phyloP scores from a whole-genome alignment of 2,888 invertebrate species.

The Eristalis tenax region DNA sequence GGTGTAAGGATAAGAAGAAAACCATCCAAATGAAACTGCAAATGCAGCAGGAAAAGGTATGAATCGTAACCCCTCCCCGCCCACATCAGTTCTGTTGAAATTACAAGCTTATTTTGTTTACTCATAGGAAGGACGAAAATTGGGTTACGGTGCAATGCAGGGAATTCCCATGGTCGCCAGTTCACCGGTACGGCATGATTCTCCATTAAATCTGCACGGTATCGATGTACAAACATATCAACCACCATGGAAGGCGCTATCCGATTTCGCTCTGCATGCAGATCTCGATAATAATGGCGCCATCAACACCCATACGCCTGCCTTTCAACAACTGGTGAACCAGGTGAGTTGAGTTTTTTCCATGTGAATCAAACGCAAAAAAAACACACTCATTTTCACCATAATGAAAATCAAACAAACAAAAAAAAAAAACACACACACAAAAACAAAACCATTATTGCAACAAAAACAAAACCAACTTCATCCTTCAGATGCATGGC shows the following conservation, averaged over 20 bases:
- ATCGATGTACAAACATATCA: conserved; percentile 95
- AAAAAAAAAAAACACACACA: not conserved
- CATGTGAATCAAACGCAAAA: conserved; percentile 57
- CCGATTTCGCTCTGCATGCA: conserved; percentile 96
- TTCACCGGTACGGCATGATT: conserved; percentile 94
- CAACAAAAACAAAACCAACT: not conserved
- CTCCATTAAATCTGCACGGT: conserved; percentile 91
- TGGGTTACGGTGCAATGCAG: conserved; percentile 97
- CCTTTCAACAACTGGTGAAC: conserved; percentile 97
- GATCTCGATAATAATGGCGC: conserved; percentile 89
- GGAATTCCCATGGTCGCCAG: conserved; percentile 99
- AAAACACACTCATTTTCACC: conserved; percentile 51
- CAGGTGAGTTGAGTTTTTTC: conserved; percentile 85
- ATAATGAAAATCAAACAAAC: not conserved
- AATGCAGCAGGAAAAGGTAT: conserved; percentile 98
- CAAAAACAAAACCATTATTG: not conserved
- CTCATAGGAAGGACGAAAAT: conserved; percentile 94
- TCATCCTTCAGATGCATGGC: conserved; percentile 91
- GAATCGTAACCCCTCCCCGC: conserved; percentile 57
- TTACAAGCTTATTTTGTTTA: conserved; percentile 74
- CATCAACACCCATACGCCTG: conserved; percentile 92
- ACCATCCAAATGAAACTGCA: conserved; percentile 98
- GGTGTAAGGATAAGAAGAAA: conserved; percentile 98
- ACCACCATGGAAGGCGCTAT: conserved; percentile 98
- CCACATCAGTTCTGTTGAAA: not conserved